phyloP scores from a whole-genome alignment of 1,140 invertebrate genomes.

The Campoletis sonorensis region DNA sequence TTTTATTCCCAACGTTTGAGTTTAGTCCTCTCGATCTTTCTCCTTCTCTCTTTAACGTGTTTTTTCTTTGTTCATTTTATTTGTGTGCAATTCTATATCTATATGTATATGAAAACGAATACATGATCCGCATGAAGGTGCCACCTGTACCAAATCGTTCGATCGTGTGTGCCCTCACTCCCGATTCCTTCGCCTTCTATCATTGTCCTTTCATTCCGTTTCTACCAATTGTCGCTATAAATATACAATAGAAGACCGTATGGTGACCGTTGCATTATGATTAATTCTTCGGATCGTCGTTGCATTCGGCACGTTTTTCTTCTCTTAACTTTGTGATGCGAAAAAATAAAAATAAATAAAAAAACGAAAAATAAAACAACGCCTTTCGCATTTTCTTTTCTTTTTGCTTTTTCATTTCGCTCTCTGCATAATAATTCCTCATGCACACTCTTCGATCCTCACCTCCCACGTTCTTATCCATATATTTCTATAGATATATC shows the following conservation, averaged over 20 bases:
- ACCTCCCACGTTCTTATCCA: neutral
- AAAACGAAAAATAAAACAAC: too few relatives aligned
- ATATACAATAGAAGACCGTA: constrained; percentile 27
- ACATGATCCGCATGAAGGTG: constrained; percentile 51
- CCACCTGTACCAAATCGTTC: constrained; percentile 58
- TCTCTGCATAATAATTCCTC: constrained; percentile 20
- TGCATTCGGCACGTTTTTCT: constrained; percentile 34
- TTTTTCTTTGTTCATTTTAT: neutral
- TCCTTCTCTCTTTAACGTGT: neutral
- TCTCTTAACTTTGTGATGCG: constrained; percentile 8
- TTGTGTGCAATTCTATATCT: neutral
- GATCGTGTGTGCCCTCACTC: constrained; percentile 30
- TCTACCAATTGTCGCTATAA: constrained; percentile 34
- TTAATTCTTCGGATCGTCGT: constrained; percentile 47
- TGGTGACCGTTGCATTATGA: constrained; percentile 49
- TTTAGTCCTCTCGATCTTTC: constrained; percentile 31
- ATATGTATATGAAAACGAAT: constrained; percentile 48
- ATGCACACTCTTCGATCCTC: constrained; percentile 22
- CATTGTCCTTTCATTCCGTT: constrained; percentile 27
- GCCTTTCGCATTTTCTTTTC: neutral
- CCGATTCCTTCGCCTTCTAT: neutral
- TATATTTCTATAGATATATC: neutral
- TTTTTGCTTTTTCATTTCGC: constrained; percentile 20
- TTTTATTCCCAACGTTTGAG: constrained; percentile 45
- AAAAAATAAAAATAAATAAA: neutral